Base-by-base conservation (phyloP, 1,140 invertebrate species). In the Rhynchophorus ferrugineus region DNA sequence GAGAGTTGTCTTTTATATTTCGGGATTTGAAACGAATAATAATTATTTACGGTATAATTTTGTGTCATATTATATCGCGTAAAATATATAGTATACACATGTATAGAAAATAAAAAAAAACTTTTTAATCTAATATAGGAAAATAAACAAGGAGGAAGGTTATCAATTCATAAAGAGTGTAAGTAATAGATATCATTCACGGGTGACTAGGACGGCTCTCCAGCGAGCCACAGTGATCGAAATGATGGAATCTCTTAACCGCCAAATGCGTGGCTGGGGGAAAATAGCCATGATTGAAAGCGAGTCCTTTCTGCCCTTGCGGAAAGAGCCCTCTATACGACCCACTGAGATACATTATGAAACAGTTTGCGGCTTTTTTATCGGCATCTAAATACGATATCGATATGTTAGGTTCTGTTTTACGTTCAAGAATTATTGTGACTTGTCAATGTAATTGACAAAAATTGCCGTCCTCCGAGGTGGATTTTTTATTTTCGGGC, bases 161-260 rank as follows among this genome's bases (percentile, higher is more conserved):
- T 49, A 49, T 49, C 37, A 36, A 49, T 41, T 39, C 47, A 24
- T 49, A 21, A 35, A 38, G 43, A 18, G 38, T 54, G 52, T 56
- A 59, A 56, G 57, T 56, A 61, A 58, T 65, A 61, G 58, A 60
- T 66, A 66, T 67, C 60, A 59, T 62, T 67, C 66, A 65, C 57
- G 56, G 55, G 59, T 60, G 65, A 67, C 66, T 61, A 55, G 49
- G 62, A 69, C 62, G 57, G 59, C 61, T 62, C 68, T 68, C 68
- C 49, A 54, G 66, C 63, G 68, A 67, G 61, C 66, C 57, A 69
- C 65, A 64, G 50, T 64, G 66, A 69, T 69, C 68, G 63, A 64
- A 69, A 68, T 69, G 66, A 69, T 69, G 68, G 68, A 69, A 69
- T 69, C 68, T 69, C 62, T 68, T 68, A 69, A 69, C 65, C 67